Conservation (phyloP, 2,888 invertebrate genomes). For the Drosophila mimica region DNA sequence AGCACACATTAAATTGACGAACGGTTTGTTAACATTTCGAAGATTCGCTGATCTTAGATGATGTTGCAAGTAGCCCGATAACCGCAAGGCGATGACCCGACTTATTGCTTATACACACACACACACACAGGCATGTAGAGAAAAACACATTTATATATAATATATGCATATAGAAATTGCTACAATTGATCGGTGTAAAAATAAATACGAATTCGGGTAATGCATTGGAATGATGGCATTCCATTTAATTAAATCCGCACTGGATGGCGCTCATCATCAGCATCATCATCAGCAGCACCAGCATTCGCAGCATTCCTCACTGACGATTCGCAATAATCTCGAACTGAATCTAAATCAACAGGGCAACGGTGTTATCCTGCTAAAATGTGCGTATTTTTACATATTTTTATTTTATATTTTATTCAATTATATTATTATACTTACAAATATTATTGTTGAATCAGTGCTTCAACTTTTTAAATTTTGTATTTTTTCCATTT, state of each 20-base stretch:
- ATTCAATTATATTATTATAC: background rate
- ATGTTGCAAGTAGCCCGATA: conserved; percentile 33
- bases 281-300: conserved; percentile 71
- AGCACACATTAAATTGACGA: conserved; percentile 2
- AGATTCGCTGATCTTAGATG: conserved; percentile 26
- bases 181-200: background rate
- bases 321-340: conserved; percentile 49
- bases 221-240: conserved; percentile 75
- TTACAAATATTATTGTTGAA: background rate
- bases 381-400: conserved; percentile 79
- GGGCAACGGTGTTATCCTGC: conserved; percentile 82
- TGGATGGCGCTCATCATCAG: conserved; percentile 78
- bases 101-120: background rate
- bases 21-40: conserved; percentile 23
- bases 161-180: background rate
- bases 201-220: conserved; percentile 10
- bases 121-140: background rate
- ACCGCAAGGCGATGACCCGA: conserved; percentile 27
- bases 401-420: background rate
- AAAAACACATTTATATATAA: background rate
- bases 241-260: conserved; percentile 83
- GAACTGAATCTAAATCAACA: conserved; percentile 60
- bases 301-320: conserved; percentile 52
- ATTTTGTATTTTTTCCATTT: background rate
- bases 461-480: background rate